Evolutionary conservation across 23 tunicate genomes (phyloP), one percentile per base, ranked within the genome.

Genomic region (Styela clava): DNA sequence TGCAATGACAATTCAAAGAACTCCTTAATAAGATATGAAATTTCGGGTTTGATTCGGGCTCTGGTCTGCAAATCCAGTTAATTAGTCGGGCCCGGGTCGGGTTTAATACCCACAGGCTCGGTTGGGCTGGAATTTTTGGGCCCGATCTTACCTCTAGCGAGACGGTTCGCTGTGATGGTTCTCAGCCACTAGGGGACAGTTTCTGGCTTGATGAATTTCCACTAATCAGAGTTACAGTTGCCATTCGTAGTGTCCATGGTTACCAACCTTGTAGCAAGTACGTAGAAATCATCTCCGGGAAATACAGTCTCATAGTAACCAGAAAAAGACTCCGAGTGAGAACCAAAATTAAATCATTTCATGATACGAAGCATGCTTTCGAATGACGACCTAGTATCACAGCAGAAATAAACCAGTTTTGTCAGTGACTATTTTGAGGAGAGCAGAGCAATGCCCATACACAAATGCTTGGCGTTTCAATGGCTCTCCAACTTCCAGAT

Each of bases 241-340:
- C 90, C 85, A 52, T 80, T 86, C 24, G 90, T 86, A 16, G 90
- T 86, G 73, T 86, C 90, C 32, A 86, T 81, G 31, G 90, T 80
- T 63, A 86, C 90, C 85, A 86, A 29, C 9, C 90, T 85, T 25
- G 90, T 62, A 18, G 90, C 80, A 3, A 86, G 70, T 37, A 86
- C 72, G 29, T 86, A 86, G 63, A 81, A 86, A 63, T 86, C 90
- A 61, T 86, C 85, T 3, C 82, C 85, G 24, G 90, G 80, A 29
- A 28, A 86, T 0, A 81, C 33, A 20, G 63, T 28, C 1, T 85
- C 90, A 24, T 85, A 85, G 22, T 72, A 62, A 21, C 83, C 65
- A 33, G 85, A 73, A 33, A 72, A 86, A 21, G 90, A 63, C 20
- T 34, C 69, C 5, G 85, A 52, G 74, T 86, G 74, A 16, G 21